These are phyloP conservation scores for Pseudorectes ferrugineus DNA, from an alignment of 2,113 vertebrate genomes.

Conservation along the genomic window DNA sequence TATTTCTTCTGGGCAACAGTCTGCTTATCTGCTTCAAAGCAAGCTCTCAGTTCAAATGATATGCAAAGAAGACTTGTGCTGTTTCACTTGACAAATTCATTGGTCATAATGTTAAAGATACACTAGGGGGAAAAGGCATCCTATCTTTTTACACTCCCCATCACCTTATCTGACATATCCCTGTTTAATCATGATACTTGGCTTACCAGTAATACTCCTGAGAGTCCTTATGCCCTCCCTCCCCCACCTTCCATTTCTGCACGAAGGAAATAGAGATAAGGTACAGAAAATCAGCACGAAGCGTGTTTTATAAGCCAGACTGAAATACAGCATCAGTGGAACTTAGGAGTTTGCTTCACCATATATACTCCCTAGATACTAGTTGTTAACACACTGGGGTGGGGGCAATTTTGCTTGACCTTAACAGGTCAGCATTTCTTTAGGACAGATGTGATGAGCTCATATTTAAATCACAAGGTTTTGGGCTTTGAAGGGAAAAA, in stretches of 20 bases:
- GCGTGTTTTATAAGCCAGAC: neutral
- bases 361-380: neutral
- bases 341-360: neutral
- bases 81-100: conserved; percentile 68
- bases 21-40: conserved; percentile 63
- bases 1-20: conserved; percentile 57
- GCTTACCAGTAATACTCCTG: conserved; percentile 1
- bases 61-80: conserved; percentile 53
- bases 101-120: conserved; percentile 72
- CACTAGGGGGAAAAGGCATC: conserved; percentile 21
- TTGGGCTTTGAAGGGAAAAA: neutral
- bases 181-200: conserved; percentile 41
- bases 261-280: conserved; percentile 23
- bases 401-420: neutral
- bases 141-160: conserved; percentile 61
- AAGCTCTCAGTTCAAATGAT: conserved; percentile 62
- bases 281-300: neutral
- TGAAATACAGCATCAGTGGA: neutral
- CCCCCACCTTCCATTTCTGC: neutral
- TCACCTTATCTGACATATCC: conserved; percentile 49
- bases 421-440: neutral
- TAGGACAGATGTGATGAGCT: neutral
- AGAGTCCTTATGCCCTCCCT: neutral
- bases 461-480: neutral
- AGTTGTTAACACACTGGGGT: accelerated